Percentiles rank a stretch among this genome's conserved stretches.
These are phyloP conservation scores for Oreotragus oreotragus DNA, from an alignment of 2,113 vertebrate species.

Conservation along the genomic window DNA sequence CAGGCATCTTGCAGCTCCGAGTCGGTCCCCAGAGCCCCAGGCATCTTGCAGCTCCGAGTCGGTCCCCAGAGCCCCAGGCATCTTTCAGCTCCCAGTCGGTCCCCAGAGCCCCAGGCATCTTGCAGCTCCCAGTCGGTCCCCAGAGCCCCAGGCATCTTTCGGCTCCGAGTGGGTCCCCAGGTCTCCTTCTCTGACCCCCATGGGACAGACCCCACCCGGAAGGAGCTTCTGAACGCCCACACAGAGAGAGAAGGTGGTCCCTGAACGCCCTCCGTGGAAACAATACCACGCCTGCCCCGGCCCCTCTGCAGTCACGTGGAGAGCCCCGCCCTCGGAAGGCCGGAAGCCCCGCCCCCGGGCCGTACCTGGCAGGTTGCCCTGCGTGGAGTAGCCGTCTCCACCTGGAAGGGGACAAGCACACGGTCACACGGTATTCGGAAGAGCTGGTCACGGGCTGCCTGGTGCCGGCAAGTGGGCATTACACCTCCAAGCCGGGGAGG, in stretches of 20 bases:
- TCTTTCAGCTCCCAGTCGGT: accelerated
- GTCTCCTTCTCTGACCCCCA: not conserved
- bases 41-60: too few species aligned
- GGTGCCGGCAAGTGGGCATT: accelerated
- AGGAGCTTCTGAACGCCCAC: not conserved
- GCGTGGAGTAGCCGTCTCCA: not conserved
- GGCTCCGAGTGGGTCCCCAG: accelerated
- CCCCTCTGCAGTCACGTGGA: accelerated
- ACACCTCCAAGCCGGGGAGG: accelerated
- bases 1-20: too few species aligned
- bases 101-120: not conserved
- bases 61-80: too few species aligned
- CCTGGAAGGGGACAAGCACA: not conserved
- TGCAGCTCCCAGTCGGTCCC: not conserved
- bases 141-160: not conserved
- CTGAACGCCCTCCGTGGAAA: accelerated
- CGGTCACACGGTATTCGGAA: accelerated
- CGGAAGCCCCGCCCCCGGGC: accelerated
- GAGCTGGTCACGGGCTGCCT: accelerated
- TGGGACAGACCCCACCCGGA: accelerated
- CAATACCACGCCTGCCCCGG: accelerated
- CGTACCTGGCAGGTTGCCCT: not conserved
- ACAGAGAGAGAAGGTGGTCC: accelerated
- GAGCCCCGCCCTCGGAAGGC: not conserved
- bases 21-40: too few species aligned